Percentiles rank a stretch among this genome's conserved stretches.
These are phyloP conservation scores for Lasius fuliginosus DNA, from an alignment of 2,888 invertebrate species.

Conservation along the genomic window DNA sequence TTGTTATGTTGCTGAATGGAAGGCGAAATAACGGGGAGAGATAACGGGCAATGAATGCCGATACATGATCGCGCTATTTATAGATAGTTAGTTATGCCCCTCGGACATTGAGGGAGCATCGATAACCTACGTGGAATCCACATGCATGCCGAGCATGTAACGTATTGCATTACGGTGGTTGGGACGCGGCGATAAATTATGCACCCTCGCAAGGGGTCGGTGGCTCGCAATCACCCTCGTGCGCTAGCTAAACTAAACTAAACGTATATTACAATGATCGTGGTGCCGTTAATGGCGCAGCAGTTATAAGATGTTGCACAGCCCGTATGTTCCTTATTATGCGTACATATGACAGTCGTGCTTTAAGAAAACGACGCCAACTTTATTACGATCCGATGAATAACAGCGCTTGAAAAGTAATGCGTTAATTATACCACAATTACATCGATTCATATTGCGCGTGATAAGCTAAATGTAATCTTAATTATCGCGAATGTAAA, in stretches of 20 bases:
- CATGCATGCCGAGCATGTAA: conserved; percentile 78
- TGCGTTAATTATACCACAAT: conserved; percentile 18
- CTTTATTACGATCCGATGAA: conserved; percentile 24
- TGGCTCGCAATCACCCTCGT: conserved; percentile 66
- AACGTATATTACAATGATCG: conserved; percentile 85
- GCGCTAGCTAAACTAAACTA: conserved; percentile 82
- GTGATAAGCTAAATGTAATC: not conserved
- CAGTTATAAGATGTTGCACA: conserved; percentile 83
- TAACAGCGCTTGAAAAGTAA: not conserved
- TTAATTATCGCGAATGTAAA: not conserved
- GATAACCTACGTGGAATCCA: conserved; percentile 78
- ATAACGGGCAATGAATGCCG: conserved; percentile 68
- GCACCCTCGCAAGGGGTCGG: conserved; percentile 81
- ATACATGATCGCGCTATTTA: conserved; percentile 76
- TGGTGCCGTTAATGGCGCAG: conserved; percentile 83
- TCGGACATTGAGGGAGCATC: conserved; percentile 73
- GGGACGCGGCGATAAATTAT: conserved; percentile 84
- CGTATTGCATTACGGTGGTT: conserved; percentile 77
- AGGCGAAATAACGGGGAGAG: conserved; percentile 21
- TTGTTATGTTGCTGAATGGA: not conserved
- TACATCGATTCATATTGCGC: conserved; percentile 6
- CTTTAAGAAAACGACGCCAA: conserved; percentile 15
- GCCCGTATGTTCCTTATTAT: conserved; percentile 83
- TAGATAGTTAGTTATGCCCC: conserved; percentile 72
- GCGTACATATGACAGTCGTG: conserved; percentile 18